Percentiles rank a stretch among this genome's conserved stretches.
These are phyloP conservation scores for Montipora efflorescens DNA, from an alignment of 64 coral and sea anemone genomes.

Conservation along the genomic window DNA sequence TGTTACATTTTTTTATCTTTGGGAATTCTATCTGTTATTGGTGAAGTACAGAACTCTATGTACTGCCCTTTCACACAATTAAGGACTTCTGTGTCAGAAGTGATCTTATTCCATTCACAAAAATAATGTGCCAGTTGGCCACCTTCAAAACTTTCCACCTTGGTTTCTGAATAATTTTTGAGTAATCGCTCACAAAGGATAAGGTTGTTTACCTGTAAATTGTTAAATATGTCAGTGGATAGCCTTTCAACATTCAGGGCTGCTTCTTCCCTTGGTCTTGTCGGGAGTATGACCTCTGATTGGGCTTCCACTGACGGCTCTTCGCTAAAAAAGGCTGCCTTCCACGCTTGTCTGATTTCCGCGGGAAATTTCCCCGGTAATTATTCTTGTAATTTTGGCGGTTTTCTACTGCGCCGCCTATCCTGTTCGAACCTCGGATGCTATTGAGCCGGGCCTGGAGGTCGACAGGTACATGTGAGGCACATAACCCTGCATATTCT, in stretches of 20 bases:
- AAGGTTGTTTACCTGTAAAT: not conserved
- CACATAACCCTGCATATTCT: conserved; percentile 42
- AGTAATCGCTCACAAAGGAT: not conserved
- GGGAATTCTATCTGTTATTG: not conserved
- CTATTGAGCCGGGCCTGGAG: conserved; percentile 44
- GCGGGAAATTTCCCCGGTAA: not conserved
- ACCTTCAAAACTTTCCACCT: not conserved
- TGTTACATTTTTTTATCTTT: conserved; percentile 27
- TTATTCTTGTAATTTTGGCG: not conserved
- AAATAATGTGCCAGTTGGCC: conserved; percentile 11
- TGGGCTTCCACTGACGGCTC: conserved; percentile 31
- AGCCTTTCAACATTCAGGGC: not conserved
- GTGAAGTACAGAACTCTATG: conserved; percentile 3
- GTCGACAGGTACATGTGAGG: conserved; percentile 1
- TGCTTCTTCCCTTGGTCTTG: conserved; percentile 34
- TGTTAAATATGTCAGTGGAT: not conserved
- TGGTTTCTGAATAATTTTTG: not conserved
- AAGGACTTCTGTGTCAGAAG: conserved; percentile 17
- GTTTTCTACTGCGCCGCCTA: not conserved
- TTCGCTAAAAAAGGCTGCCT: conserved; percentile 46
- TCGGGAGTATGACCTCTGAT: not conserved
- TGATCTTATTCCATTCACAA: conserved; percentile 20
- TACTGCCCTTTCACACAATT: conserved; percentile 2
- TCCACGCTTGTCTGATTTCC: not conserved
- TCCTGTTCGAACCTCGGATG: conserved; percentile 48